A percentile compares a stretch with the other conserved stretches of the same genome.
These are phyloP conservation scores for Holcopasites calliopsidis DNA, from an alignment of 1,140 invertebrate genomes.

Conservation along the genomic window DNA sequence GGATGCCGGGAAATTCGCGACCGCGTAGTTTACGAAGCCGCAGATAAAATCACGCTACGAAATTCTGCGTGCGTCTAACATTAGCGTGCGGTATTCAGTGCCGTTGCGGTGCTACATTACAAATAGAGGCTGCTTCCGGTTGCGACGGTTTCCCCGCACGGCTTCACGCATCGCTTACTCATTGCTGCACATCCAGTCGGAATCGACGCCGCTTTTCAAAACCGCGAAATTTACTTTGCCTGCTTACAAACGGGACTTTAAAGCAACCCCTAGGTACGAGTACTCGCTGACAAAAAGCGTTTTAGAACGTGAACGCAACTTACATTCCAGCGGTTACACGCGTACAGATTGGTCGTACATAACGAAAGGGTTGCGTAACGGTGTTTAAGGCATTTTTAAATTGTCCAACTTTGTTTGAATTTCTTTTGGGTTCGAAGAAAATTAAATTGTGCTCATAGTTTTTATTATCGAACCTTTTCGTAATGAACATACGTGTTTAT, in stretches of 20 bases:
- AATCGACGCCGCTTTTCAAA: constrained; percentile 60
- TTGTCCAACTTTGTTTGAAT: neutral
- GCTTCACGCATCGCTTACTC: constrained; percentile 69
- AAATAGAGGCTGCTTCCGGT: constrained; percentile 63
- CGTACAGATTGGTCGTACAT: constrained; percentile 20
- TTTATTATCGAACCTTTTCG: no score
- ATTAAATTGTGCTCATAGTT: no score
- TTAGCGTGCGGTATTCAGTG: constrained; percentile 54
- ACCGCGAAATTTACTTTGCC: constrained; percentile 71
- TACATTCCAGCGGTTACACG: neutral
- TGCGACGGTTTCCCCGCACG: constrained; percentile 53
- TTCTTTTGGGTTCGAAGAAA: neutral
- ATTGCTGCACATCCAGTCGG: constrained; percentile 61
- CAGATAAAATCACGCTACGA: constrained; percentile 24
- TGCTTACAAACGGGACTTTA: constrained; percentile 55
- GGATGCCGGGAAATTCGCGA: neutral
- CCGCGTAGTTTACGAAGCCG: neutral
- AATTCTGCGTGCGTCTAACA: constrained; percentile 39
- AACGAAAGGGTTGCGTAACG: constrained; percentile 44
- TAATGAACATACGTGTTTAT: no score
- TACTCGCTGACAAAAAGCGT: constrained; percentile 42
- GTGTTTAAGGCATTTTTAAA: neutral
- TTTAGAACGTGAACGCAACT: constrained; percentile 8
- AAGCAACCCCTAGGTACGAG: constrained; percentile 34
- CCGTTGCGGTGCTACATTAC: constrained; percentile 55